These are phyloP conservation scores for Conchocele bisecta DNA, from an alignment of 2,888 invertebrate genomes.

Conservation along the genomic window DNA sequence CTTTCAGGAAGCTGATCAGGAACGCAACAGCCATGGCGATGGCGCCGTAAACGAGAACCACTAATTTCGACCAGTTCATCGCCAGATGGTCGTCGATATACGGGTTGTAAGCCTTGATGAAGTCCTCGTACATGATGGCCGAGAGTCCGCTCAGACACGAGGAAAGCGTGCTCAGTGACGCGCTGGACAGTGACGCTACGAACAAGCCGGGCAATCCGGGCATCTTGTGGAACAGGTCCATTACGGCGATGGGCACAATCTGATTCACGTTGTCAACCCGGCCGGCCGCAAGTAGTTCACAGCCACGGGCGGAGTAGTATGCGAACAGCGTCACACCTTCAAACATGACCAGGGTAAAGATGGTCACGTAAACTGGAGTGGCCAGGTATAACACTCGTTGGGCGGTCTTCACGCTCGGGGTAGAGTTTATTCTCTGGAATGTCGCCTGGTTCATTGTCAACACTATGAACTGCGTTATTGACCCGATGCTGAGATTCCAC, in stretches of 20 bases:
- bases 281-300: slow-evolving; percentile 42
- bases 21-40: slow-evolving; percentile 28
- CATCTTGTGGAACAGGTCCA: slow-evolving; percentile 32
- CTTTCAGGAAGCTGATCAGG: slow-evolving; percentile 16
- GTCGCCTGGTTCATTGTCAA: slow-evolving; percentile 27
- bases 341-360: slow-evolving; percentile 23
- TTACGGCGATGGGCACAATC: slow-evolving; percentile 33
- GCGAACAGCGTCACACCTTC: slow-evolving; percentile 37
- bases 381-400: slow-evolving; percentile 25
- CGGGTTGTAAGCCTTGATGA: slow-evolving; percentile 20
- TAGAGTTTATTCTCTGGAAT: slow-evolving; percentile 33
- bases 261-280: slow-evolving; percentile 33
- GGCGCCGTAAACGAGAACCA: slow-evolving; percentile 14
- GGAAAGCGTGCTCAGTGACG: slow-evolving; percentile 43
- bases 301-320: slow-evolving; percentile 27
- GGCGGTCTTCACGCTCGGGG: slow-evolving; percentile 7
- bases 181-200: slow-evolving; percentile 38
- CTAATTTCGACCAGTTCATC: slow-evolving; percentile 6
- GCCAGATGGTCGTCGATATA: slow-evolving; percentile 8
- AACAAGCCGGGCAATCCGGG: slow-evolving; percentile 47
- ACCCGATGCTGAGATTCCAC: slow-evolving; percentile 33
- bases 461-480: slow-evolving; percentile 16
- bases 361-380: slow-evolving; percentile 16
- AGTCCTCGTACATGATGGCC: slow-evolving; percentile 43
- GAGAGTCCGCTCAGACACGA: slow-evolving; percentile 41